Conservation (phyloP, 1,140 invertebrate species). For the Pseudomyrmex gracilis region DNA sequence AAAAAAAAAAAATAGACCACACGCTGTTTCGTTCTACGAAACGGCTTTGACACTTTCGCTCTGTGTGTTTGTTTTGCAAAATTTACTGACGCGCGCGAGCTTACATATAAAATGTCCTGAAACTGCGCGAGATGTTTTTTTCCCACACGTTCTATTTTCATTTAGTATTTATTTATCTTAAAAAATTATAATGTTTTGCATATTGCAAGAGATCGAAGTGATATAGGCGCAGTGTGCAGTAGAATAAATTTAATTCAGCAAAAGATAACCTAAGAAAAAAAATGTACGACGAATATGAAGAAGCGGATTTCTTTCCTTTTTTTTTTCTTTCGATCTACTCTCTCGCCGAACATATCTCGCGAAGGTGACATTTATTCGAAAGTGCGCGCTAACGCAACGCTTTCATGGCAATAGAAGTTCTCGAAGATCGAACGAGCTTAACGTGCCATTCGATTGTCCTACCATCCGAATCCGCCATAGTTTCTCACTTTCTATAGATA, state of each 20-base stretch:
- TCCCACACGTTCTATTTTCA: no score
- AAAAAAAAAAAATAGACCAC: conserved; percentile 5
- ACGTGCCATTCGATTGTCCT: conserved; percentile 20
- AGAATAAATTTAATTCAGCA: no score
- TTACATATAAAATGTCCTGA: background rate
- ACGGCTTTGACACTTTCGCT: conserved; percentile 31
- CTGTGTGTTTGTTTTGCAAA: conserved; percentile 30
- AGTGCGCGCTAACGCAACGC: conserved; percentile 18
- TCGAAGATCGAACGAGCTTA: conserved; percentile 18
- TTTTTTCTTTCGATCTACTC: background rate
- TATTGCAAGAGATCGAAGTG: no score
- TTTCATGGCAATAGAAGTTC: conserved; percentile 40
- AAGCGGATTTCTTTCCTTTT: conserved; percentile 3
- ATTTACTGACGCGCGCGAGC: background rate
- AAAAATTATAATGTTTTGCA: no score
- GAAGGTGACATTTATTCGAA: conserved; percentile 16
- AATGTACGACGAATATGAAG: background rate
- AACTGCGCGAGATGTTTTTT: no score
- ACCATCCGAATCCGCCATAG: conserved; percentile 23
- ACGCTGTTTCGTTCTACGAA: background rate
- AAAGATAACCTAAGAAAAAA: no score
- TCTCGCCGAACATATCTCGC: background rate
- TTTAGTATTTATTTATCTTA: no score
- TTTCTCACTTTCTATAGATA: conserved; percentile 38
- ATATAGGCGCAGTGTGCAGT: no score